A percentile compares a stretch with the other conserved stretches of the same genome.
These are phyloP conservation scores for Nothoprocta perdicaria DNA, from an alignment of 2,113 vertebrate species.

Conservation along the genomic window DNA sequence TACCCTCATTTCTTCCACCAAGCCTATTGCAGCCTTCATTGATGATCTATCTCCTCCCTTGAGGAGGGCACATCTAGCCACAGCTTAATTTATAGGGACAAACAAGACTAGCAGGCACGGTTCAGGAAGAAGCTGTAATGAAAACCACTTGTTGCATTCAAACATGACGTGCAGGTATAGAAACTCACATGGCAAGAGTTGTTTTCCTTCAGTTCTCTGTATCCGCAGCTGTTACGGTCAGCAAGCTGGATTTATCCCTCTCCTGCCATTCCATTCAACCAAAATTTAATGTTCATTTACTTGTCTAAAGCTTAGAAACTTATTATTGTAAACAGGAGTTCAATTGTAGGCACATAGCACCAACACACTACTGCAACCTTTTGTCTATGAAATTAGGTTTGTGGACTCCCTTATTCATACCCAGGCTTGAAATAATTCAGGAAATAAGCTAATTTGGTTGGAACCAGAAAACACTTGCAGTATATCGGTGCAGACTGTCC, in stretches of 20 bases:
- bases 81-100: constrained; percentile 5
- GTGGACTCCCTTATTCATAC: background rate
- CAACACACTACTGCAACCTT: background rate
- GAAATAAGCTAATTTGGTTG: constrained; percentile 43
- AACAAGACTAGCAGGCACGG: constrained; percentile 31
- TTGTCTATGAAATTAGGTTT: background rate
- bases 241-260: background rate
- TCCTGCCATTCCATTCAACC: background rate
- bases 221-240: background rate
- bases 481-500: constrained; percentile 42
- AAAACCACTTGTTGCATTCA: constrained; percentile 50
- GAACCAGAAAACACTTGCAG: constrained; percentile 61
- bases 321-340: background rate
- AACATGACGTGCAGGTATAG: background rate
- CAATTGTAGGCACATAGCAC: background rate
- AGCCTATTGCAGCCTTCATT: background rate
- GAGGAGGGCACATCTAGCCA: constrained; percentile 20
- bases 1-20: background rate
- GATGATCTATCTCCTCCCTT: constrained; percentile 15
- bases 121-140: constrained; percentile 37
- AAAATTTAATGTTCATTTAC: background rate
- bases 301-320: background rate
- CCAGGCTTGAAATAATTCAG: background rate
- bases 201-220: constrained; percentile 18
- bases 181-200: background rate